Evolutionary conservation across 1,140 invertebrate species (phyloP).

Genomic region (Listronotus oregonensis): DNA sequence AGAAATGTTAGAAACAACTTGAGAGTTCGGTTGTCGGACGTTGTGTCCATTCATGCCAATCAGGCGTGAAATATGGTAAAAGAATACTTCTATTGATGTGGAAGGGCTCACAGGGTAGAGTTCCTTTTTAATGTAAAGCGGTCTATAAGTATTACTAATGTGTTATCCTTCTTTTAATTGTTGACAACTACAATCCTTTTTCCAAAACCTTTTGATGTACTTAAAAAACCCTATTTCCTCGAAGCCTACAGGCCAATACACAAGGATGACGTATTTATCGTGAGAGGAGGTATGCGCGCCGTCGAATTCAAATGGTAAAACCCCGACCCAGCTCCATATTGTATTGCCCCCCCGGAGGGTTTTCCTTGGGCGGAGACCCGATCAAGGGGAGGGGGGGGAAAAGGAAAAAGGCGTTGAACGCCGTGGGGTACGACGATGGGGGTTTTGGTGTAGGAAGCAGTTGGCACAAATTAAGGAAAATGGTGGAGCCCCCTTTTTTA

Average conservation of each 20-base stretch:
- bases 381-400: constrained; percentile 99
- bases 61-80: constrained; percentile 98
- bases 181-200: too few species aligned
- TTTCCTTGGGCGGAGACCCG: constrained; percentile 98
- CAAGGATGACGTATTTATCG: constrained; percentile 97
- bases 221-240: constrained; percentile 98
- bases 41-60: constrained; percentile 96
- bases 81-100: constrained; percentile 97
- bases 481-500: constrained; percentile 98
- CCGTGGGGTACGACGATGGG: constrained; percentile 99
- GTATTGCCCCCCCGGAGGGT: constrained; percentile 98
- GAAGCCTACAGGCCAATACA: constrained; percentile 99
- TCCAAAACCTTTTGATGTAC: constrained; percentile 99
- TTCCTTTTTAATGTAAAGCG: too few species aligned
- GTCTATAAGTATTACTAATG: too few species aligned
- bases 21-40: constrained; percentile 93
- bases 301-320: constrained; percentile 99
- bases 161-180: too few species aligned
- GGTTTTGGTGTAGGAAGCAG: constrained; percentile 97
- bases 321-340: constrained; percentile 97
- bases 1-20: constrained; percentile 97
- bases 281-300: constrained; percentile 96
- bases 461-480: constrained; percentile 99
- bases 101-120: constrained; percentile 96
- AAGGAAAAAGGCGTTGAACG: constrained; percentile 96